Base-by-base conservation (phyloP, 2,797 vertebrate species). In the Lates japonicus region DNA sequence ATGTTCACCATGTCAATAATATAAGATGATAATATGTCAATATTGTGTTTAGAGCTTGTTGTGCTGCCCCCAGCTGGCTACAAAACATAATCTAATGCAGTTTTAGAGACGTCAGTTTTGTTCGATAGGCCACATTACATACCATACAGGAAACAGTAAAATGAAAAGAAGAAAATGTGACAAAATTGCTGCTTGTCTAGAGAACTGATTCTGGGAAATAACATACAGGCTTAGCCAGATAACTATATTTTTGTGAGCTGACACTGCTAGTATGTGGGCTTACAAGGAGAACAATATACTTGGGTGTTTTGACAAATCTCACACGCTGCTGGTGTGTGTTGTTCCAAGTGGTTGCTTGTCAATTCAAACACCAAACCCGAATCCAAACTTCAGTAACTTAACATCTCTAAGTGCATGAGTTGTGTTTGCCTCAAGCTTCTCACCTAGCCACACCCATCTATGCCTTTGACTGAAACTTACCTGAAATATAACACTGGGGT, bases 401-500 rank as follows among this genome's bases (percentile, higher is more conserved):
- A 25, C n/a, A 12, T 54, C 13, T 66, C 20, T 54, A 0, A 1
- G 5, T 20, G n/a, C 2, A 10, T 22, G 12, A 51, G 31, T 46
- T 25, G 41, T 62, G 12, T 41, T 62, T 61, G 46, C 22, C 48
- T 62, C 31, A 1, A 4, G 41, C 42, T n/a, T 48, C 35, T 55
- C 31, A 25, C 13, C 31, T 39, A 22, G n/a, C 39, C 55, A 29
- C 69, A 22, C 17, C 62, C 16, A 6, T 37, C 39, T 4, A 4
- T 1, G 16, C 22, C 31, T 66, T 58, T 51, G 1, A 58, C 22
- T 22, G 37, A 75, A 63, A 51, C 46, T 65, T 2, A 33, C 39
- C 37, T 78, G 79, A 83, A 78, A 85, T 20, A 8, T 35, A 78
- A 76, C 82, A 52, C 68, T 19, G 31, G 22, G 68, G 52, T 66